These are phyloP conservation scores for Toxotes chatareus DNA, from an alignment of 2,113 vertebrate genomes.

Conservation along the genomic window DNA sequence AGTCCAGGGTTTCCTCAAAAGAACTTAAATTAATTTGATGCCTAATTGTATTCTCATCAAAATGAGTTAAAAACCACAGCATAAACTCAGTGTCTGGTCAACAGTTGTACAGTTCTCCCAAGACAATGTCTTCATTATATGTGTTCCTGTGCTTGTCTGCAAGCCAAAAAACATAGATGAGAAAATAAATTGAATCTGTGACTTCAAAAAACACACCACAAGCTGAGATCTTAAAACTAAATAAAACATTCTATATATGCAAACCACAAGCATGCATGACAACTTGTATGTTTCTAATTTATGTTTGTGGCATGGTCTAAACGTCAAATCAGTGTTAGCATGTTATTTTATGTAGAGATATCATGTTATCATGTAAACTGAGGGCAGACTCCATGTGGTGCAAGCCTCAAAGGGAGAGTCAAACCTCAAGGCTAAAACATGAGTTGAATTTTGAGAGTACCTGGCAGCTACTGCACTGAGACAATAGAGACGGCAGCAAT, in stretches of 20 bases:
- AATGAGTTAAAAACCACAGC: not conserved
- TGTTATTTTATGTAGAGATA: not conserved
- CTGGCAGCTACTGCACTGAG: not conserved
- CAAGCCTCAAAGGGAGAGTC: not conserved
- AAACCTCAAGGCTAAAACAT: constrained; percentile 6
- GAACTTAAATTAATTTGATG: not conserved
- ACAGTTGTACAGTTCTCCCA: not conserved
- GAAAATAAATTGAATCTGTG: not conserved
- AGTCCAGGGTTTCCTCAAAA: not conserved
- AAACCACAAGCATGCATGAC: no score
- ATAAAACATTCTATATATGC: not conserved
- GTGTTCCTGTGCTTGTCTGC: not conserved
- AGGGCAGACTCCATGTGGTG: not conserved
- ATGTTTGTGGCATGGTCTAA: not conserved
- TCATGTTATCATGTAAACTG: not conserved
- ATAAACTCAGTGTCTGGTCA: not conserved
- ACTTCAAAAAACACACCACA: not conserved
- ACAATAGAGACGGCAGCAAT: constrained; percentile 18
- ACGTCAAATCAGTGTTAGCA: not conserved
- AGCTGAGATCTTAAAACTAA: not conserved
- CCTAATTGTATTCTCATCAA: not conserved
- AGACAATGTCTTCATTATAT: not conserved
- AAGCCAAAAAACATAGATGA: not conserved
- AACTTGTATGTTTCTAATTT: not conserved
- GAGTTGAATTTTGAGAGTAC: constrained; percentile 11